Evolutionary conservation across 2,888 invertebrate species (phyloP).

Genomic region (Rambutsinella grinnellia): DNA sequence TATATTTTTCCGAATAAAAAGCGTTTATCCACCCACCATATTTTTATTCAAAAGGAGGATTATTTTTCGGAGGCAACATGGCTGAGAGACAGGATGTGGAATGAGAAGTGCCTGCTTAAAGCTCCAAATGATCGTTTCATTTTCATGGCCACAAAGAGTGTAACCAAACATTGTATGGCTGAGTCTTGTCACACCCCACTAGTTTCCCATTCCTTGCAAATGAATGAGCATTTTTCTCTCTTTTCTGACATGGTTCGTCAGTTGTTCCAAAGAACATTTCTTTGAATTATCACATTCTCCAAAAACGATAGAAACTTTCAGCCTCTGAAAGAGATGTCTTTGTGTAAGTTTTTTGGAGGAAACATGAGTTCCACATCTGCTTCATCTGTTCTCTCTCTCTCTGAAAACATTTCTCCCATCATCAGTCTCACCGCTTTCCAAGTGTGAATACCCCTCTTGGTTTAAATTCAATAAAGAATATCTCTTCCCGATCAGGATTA

Average conservation of each 20-base stretch:
- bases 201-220: conserved; percentile 42
- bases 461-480: too few relatives aligned
- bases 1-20: too few relatives aligned
- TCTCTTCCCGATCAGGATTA: too few relatives aligned
- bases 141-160: too few relatives aligned
- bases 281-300: conserved; percentile 42
- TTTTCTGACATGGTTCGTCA: conserved; percentile 35
- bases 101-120: conserved; percentile 26
- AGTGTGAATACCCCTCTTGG: too few relatives aligned
- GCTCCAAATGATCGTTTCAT: conserved; percentile 16
- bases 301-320: conserved; percentile 13
- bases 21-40: too few relatives aligned
- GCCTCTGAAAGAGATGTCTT: conserved; percentile 17
- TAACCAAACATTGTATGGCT: background rate
- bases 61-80: background rate
- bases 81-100: conserved; percentile 9
- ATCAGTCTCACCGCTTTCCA: too few relatives aligned
- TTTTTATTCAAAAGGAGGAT: background rate
- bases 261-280: conserved; percentile 34
- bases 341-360: background rate
- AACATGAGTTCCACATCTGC: conserved; percentile 16
- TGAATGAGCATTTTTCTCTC: conserved; percentile 22
- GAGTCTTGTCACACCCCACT: conserved; percentile 9
- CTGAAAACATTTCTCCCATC: too few relatives aligned
- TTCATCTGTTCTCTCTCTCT: conserved; percentile 11